Base-by-base conservation (phyloP, 2,797 vertebrate genomes). In the Muraenolepis orangiensis region DNA sequence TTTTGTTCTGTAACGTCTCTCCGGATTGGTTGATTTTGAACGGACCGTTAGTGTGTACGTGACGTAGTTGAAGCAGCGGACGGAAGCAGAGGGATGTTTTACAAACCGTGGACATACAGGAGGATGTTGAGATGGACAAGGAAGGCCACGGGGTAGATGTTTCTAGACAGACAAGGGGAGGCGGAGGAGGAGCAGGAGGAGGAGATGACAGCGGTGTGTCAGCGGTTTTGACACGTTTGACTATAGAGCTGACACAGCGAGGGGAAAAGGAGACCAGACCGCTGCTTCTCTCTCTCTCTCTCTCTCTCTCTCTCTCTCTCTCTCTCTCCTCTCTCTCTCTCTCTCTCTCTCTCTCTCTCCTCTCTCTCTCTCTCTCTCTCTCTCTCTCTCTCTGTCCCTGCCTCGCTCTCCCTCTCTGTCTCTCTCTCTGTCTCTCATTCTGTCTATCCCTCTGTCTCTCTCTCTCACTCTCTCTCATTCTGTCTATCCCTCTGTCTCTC, bases 151-250 rank as follows among this genome's bases (percentile, higher is more conserved):
- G 30, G 32, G 23, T 69, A 32, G 64, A 57, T 18, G 66, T 66
- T 51, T 74, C 72, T 70, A 77, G 75, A 64, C 78, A 73, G 76
- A n/a, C 79, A 71, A 76, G 69, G n/a, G 66, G 16, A 46, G 42
- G 42, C 2, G 42, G 42, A 46, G 81, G 72, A 77, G 69, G n/a
- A 74, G 61, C 70, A 76, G 80, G 77, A 77, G 73, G 64, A 68
- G 77, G 46, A 72, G 66, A 78, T 83, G 83, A 87, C 84, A 89
- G 85, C 84, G 84, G 26, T 79, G 81, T 89, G 86, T 91, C 91
- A 89, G 87, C 82, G 11, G 70, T 87, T 87, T 86, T 85, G 86
- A 87, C 74, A 80, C 77, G 86, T 81, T 51, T 81, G 84, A 87
- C 86, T 75, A 77, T 74, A 74, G 74, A 80, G 85, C 87, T 89